Conservation (phyloP, 2,113 vertebrate genomes). For the Rhinopomastus cyanomelas region DNA sequence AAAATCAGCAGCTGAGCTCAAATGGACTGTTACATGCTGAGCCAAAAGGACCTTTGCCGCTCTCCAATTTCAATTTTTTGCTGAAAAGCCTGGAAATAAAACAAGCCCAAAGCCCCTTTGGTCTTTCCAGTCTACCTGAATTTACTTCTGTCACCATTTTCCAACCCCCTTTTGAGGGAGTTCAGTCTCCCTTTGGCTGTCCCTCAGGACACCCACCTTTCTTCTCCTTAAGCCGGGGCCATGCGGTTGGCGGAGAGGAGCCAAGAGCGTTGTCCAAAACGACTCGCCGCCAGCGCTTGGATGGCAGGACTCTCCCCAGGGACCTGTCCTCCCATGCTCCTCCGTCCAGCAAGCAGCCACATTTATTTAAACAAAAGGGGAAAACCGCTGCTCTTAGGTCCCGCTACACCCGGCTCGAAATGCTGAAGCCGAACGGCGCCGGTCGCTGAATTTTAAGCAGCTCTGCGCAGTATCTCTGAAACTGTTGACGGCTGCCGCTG, state of each 20-base stretch:
- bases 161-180: neutral
- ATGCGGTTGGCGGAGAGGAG: accelerated
- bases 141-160: neutral
- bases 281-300: neutral
- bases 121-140: neutral
- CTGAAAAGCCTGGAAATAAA: neutral
- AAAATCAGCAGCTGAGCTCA: neutral
- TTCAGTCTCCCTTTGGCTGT: neutral
- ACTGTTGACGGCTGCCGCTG: neutral
- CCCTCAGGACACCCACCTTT: neutral
- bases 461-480: neutral
- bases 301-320: neutral
- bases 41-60: neutral
- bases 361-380: neutral
- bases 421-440: accelerated
- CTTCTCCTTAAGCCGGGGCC: neutral
- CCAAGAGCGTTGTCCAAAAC: neutral
- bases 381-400: accelerated
- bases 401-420: accelerated
- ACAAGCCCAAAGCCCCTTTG: neutral
- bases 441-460: neutral
- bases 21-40: neutral
- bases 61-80: neutral
- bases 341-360: neutral
- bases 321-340: neutral